Base-by-base conservation (phyloP, 2,797 vertebrate species). In the Carapus acus region DNA sequence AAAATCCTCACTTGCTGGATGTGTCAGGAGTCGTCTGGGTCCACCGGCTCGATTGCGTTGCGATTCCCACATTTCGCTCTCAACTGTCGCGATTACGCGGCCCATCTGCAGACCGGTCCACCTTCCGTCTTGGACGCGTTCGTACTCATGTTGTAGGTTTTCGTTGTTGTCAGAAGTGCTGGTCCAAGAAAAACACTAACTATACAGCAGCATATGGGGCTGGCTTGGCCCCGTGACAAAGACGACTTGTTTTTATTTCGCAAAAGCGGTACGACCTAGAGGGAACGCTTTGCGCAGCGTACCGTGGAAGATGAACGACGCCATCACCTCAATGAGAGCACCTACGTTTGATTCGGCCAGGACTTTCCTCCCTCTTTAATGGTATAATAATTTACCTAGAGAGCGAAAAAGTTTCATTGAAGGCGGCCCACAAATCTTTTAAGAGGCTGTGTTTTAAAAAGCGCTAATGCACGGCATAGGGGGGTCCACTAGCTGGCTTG, bases 141-240 rank as follows among this genome's bases (percentile, higher is more conserved):
- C 58, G 58, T 54, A 20, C 52, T 69, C 62, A 55, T 74, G 75
- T n/a, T 62, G 56, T 71, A 43, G 43, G 67, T 75, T 61, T 65
- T 74, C 8, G 3, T 11, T 8, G 48, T 45, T 46, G 34, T 61
- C 41, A 36, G 54, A 44, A 37, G 46, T 42, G 27, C 41, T 67
- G 46, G 62, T 80, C 79, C 75, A 77, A 78, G 63, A 61, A 67
- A 77, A 80, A 73, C 57, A 70, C 49, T 0, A 55, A 58, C 59
- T 9, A 14, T 46, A 58, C 65, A 70, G 62, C 36, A 11, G 63
- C 17, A 54, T 41, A 49, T 63, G 71, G 9, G 22, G 53, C 62
- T 65, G 9, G 13, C 63, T 73, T 83, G 76, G 79, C 69, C 55
- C 12, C 54, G 66, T 62, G 74, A 83, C 77, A 77, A 71, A 81